These are phyloP conservation scores for Spisula solida DNA, from an alignment of 2,888 invertebrate genomes.

Conservation along the genomic window DNA sequence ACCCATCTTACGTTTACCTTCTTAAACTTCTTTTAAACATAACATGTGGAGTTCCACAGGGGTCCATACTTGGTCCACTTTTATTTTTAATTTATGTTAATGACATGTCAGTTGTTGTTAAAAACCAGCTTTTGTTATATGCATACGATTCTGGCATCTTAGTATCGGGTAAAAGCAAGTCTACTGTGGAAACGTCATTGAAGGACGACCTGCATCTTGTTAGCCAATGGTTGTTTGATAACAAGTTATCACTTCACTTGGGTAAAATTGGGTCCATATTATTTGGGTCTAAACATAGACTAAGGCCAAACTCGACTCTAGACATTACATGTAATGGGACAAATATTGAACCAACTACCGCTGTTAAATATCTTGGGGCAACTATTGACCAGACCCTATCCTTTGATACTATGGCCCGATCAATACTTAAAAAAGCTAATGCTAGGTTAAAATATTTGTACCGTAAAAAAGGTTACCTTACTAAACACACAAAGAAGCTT, in stretches of 20 bases:
- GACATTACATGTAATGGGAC: slow-evolving; percentile 6
- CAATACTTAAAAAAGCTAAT: slow-evolving; percentile 39
- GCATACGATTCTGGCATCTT: too few relatives aligned
- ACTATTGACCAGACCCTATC: slow-evolving; percentile 1
- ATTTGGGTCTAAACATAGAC: background rate
- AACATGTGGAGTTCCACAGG: too few relatives aligned
- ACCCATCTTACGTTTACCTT: too few relatives aligned
- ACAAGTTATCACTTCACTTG: background rate
- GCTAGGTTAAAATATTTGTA: slow-evolving; percentile 38
- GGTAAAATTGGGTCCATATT: background rate
- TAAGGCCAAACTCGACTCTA: background rate
- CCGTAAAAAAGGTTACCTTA: background rate
- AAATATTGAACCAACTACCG: background rate
- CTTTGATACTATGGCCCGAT: slow-evolving; percentile 12
- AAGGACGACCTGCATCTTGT: too few relatives aligned
- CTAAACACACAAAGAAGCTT: slow-evolving; percentile 10
- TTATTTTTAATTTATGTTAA: too few relatives aligned
- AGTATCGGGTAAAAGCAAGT: too few relatives aligned
- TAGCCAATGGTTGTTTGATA: background rate
- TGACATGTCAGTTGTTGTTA: too few relatives aligned
- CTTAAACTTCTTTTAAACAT: too few relatives aligned
- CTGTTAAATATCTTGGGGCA: background rate
- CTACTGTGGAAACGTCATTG: too few relatives aligned
- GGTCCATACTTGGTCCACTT: too few relatives aligned
- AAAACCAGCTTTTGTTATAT: too few relatives aligned